A percentile compares a stretch with the other conserved stretches of the same genome.
These are phyloP conservation scores for Drosophila elegans DNA, from an alignment of 1,140 invertebrate genomes.

Conservation along the genomic window DNA sequence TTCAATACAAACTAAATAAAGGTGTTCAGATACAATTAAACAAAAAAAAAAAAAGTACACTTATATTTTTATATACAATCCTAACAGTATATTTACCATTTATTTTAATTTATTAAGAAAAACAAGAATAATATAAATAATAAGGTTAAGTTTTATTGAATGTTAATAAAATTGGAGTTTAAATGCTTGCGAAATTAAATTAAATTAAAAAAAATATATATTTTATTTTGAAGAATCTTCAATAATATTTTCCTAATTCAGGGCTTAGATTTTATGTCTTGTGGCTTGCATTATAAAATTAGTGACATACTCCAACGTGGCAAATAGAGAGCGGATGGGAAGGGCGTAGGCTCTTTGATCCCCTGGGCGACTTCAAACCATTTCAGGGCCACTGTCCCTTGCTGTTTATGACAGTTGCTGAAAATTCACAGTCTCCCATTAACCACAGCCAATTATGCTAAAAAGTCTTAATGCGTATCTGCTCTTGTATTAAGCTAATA, in stretches of 20 bases:
- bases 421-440: constrained; percentile 36
- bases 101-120: too few relatives aligned
- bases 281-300: constrained; percentile 71
- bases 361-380: constrained; percentile 11
- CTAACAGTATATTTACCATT: too few relatives aligned
- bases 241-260: too few relatives aligned
- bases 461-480: constrained; percentile 8
- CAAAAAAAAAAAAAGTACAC: too few relatives aligned
- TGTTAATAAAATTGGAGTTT: too few relatives aligned
- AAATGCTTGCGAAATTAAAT: too few relatives aligned
- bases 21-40: too few relatives aligned
- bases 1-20: too few relatives aligned
- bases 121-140: too few relatives aligned
- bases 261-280: constrained; percentile 50
- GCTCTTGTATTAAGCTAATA: constrained; percentile 41
- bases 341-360: not conserved
- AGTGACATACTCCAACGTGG: constrained; percentile 51
- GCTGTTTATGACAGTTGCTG: constrained; percentile 49
- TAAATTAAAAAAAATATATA: not conserved
- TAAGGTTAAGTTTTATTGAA: too few relatives aligned
- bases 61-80: too few relatives aligned
- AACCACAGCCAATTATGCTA: constrained; percentile 43
- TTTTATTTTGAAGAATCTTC: not conserved
- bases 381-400: not conserved
- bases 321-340: not conserved